Base-by-base conservation (phyloP, 2,888 invertebrate genomes). In the Philonicus albiceps region DNA sequence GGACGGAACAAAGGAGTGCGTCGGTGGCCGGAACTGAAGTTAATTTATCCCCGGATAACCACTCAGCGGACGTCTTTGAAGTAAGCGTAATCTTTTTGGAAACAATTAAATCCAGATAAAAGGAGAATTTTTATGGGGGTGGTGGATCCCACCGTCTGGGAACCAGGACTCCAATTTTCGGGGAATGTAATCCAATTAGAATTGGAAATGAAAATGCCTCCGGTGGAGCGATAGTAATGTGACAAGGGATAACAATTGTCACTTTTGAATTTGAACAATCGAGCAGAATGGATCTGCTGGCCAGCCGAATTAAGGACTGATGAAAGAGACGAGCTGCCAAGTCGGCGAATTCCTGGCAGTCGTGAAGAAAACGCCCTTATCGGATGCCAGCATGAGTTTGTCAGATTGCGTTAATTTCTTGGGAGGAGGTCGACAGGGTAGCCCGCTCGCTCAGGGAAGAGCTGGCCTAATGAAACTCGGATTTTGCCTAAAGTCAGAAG, bases 171-270 rank as follows among this genome's bases (percentile, higher is more conserved):
- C 13, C 7, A 2, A 49, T 78, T 27, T 19, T 40, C 16, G 16
- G 19, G 40, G 31, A 84, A 84, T 73, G 84, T 84, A 84, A 84
- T 84, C 84, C 84, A 84, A 84, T 84, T 84, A 84, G 72, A 84
- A 81, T 84, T 84, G 72, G 73, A 84, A 84, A 84, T 84, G 73
- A 84, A 84, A 84, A 84, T 40, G 73, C 84, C 73, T 40, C 73
- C 84, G 27, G 84, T 84, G 73, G 43, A 43, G 84, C 84, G 84
- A 31, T 43, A 43, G 76, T 75, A 76, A 78, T 55, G 76, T 78
- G 76, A 86, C 37, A 78, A 86, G 76, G 86, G 78, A 76, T 86
- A 86, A 78, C 76, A 86, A 76, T 37, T 75, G 86, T 64, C 86
- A 86, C 43, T 72, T 84, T 84, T 84, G 40, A 49, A 73, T 73